Evolutionary conservation across 2,113 vertebrate species (phyloP).

Genomic region (Callipepla squamata): DNA sequence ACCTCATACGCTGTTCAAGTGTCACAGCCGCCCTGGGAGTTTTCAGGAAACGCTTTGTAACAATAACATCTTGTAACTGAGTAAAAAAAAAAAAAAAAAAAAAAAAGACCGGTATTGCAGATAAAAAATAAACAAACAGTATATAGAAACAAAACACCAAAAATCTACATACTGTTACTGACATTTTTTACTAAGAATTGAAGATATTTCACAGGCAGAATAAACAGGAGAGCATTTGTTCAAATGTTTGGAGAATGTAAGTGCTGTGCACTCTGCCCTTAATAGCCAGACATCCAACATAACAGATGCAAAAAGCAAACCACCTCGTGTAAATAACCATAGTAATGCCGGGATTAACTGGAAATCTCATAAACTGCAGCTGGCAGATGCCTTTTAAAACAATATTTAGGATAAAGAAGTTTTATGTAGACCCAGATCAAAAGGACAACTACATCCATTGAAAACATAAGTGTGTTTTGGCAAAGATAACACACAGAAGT

Average conservation of each 20-base stretch:
- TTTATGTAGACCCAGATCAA: neutral
- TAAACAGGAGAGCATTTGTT: neutral
- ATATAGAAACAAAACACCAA: neutral
- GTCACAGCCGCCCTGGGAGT: neutral
- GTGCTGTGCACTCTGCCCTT: neutral
- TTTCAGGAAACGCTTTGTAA: neutral
- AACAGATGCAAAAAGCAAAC: neutral
- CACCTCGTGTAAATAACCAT: neutral
- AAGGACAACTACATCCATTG: rapidly evolving
- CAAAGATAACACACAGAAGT: neutral
- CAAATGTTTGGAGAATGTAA: neutral
- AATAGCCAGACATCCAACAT: neutral
- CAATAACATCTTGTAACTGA: neutral
- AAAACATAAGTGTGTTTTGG: neutral
- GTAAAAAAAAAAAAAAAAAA: neutral
- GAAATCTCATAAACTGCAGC: neutral
- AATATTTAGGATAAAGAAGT: neutral
- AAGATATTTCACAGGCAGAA: neutral
- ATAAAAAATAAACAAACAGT: neutral
- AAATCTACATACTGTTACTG: neutral
- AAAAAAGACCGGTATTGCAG: neutral
- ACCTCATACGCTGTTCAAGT: neutral
- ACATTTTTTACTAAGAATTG: neutral
- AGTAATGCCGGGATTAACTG: neutral
- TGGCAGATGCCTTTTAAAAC: neutral